Evolutionary conservation across 2,888 invertebrate species (phyloP), one percentile per base, ranked within the genome.

Genomic region (Rhamphomyia laevipes): DNA sequence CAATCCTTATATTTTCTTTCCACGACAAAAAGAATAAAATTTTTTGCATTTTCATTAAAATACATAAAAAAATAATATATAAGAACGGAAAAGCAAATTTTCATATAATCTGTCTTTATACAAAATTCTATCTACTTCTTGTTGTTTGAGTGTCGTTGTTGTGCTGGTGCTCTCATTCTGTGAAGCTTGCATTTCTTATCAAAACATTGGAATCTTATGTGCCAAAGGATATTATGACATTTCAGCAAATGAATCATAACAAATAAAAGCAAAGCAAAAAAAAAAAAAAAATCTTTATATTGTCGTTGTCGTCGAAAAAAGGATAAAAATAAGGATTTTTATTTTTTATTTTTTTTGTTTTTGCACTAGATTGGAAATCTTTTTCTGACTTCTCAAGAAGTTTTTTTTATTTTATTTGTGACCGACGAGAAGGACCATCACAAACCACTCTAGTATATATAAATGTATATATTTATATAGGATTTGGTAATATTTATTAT

Each of bases 221-320:
- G 42, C 42, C 23, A 42, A 42, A 42, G 42, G 42, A 42, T 41
- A 41, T 35, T 35, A 35, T 35, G 35, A 35, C 35, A 35, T n/a
- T 35, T 35, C 35, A 35, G n/a, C 7, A 35, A 35, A 35, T 13
- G 35, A 35, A 35, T 33, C 33, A 33, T 9, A 30, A 30, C 11
- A 30, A 9, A 6, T 30, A 30, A 30, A 30, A 30, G 6, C 30
- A 30, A 9, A 30, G 30, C 11, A 13, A 9, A 33, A 33, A 33
- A 33, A 33, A 33, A 33, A 35, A 35, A 35, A 13, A 13, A n/a
- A n/a, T 35, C n/a, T n/a, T n/a, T n/a, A 35, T 35, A 35, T 35
- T 35, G 35, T 35, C 35, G 35, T 35, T 35, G 35, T 35, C 35
- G 35, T n/a, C 35, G 7, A 35, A 35, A 35, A n/a, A n/a, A 13